Evolutionary conservation across 2,888 invertebrate species (phyloP).

Genomic region (Limnephilus lunatus): DNA sequence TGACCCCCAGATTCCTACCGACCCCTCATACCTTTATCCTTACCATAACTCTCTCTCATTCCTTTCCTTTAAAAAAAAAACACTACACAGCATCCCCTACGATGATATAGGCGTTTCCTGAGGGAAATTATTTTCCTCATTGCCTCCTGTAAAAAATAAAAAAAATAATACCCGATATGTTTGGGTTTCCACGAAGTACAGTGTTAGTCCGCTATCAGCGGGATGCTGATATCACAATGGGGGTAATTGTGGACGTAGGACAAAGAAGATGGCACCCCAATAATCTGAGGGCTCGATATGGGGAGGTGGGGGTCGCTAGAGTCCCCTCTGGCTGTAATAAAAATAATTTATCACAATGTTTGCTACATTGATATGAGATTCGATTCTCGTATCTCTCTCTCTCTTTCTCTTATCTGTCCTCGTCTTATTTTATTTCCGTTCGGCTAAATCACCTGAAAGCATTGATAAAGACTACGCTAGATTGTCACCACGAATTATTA

Average conservation of each 20-base stretch:
- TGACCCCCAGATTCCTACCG: too few species aligned
- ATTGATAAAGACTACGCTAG: not conserved
- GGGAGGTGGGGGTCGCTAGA: not conserved
- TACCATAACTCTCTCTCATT: too few species aligned
- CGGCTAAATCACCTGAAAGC: constrained; percentile 31
- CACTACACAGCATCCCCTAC: too few species aligned
- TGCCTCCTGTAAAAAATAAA: too few species aligned
- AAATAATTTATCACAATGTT: constrained; percentile 46
- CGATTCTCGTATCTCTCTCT: constrained; percentile 28
- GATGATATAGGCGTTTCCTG: too few species aligned
- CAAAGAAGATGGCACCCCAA: not conserved
- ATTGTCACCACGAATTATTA: not conserved
- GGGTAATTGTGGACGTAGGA: not conserved
- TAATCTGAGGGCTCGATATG: not conserved
- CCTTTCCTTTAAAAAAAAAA: too few species aligned
- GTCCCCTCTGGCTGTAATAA: constrained; percentile 15
- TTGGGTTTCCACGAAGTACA: not conserved
- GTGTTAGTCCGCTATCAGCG: not conserved
- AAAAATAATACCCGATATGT: too few species aligned
- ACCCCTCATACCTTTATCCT: too few species aligned
- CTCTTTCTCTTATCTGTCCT: not conserved
- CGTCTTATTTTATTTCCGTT: constrained; percentile 23
- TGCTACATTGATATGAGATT: constrained; percentile 23
- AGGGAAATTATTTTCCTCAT: too few species aligned
- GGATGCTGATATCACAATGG: constrained; percentile 16